Conservation (phyloP, 2,888 invertebrate species). For the Luperina testacea region DNA sequence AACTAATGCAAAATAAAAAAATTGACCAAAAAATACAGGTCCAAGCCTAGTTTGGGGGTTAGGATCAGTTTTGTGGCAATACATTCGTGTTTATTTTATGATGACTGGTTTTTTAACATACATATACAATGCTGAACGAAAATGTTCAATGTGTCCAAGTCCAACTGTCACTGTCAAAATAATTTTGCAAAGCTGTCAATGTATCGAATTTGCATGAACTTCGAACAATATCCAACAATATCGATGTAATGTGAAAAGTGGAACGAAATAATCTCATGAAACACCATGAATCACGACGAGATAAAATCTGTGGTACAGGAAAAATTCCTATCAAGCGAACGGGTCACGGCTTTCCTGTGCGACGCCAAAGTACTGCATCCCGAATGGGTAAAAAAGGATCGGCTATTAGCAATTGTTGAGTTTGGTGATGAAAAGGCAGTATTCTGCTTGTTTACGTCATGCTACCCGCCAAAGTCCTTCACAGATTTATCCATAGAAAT, state of each 20-base stretch:
- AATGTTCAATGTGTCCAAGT: slow-evolving; percentile 51
- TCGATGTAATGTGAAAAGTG: slow-evolving; percentile 58
- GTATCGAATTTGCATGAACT: slow-evolving; percentile 63
- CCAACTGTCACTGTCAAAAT: slow-evolving; percentile 53
- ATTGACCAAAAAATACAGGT: too few species aligned
- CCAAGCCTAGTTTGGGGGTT: too few species aligned
- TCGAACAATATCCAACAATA: slow-evolving; percentile 55
- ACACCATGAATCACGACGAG: slow-evolving; percentile 87
- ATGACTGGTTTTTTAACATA: too few species aligned
- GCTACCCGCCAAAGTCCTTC: slow-evolving; percentile 92
- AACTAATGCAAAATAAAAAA: too few species aligned
- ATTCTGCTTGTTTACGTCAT: slow-evolving; percentile 88
- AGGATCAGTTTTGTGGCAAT: too few species aligned
- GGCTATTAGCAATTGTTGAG: slow-evolving; percentile 86
- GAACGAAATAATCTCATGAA: slow-evolving; percentile 60
- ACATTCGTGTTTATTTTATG: too few species aligned
- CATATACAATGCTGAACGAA: slow-evolving; percentile 36
- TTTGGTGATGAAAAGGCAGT: slow-evolving; percentile 89
- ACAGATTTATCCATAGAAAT: slow-evolving; percentile 95
- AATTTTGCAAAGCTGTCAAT: slow-evolving; percentile 65
- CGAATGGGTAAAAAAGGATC: slow-evolving; percentile 86
- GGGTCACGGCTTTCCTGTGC: slow-evolving; percentile 85
- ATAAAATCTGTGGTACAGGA: slow-evolving; percentile 87
- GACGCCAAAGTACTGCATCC: slow-evolving; percentile 87
- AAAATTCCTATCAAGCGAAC: slow-evolving; percentile 87